These are phyloP conservation scores for Coturnix japonica DNA, from an alignment of 2,113 vertebrate genomes.

Conservation along the genomic window DNA sequence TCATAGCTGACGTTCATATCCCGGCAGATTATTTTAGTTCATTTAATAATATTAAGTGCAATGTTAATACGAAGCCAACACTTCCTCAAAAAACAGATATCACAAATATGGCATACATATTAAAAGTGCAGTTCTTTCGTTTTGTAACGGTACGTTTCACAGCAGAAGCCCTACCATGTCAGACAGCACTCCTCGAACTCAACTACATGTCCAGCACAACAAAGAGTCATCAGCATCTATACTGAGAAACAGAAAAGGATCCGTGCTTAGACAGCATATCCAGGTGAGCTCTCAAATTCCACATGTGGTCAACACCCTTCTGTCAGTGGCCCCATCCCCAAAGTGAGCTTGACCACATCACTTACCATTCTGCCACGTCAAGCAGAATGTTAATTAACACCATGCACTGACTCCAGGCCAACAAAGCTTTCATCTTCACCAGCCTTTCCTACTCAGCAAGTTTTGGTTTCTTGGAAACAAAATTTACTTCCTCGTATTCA, in stretches of 20 bases:
- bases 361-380: background rate
- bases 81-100: background rate
- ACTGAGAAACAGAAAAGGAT: accelerated
- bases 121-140: background rate
- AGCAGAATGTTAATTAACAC: background rate
- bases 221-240: background rate
- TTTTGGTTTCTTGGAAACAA: background rate
- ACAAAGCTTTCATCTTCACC: background rate
- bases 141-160: background rate
- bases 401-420: background rate
- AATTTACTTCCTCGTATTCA: background rate
- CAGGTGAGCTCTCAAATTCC: background rate
- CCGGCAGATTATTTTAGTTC: background rate
- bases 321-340: background rate
- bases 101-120: accelerated
- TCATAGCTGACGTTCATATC: background rate
- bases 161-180: background rate
- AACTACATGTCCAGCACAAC: no score
- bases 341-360: background rate
- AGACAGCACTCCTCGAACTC: background rate
- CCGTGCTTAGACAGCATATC: background rate
- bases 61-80: background rate
- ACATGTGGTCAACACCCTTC: no score
- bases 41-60: background rate
- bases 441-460: background rate